Percentiles rank a stretch among this genome's conserved stretches.
Evolutionary conservation across 2,888 invertebrate genomes (phyloP).

Genomic region (Torymus auratus): DNA sequence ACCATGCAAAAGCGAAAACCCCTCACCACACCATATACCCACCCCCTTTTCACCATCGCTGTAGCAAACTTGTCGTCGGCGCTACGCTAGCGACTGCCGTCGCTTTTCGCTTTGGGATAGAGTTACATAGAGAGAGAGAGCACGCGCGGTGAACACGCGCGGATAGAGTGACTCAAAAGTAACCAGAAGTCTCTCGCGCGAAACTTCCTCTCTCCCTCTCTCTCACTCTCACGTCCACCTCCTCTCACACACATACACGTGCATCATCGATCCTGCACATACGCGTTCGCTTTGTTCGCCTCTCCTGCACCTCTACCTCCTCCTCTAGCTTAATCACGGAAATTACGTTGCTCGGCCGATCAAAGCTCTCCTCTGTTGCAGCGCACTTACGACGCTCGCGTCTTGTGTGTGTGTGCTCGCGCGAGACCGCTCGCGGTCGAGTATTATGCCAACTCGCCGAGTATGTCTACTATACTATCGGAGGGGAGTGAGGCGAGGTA

Average conservation of each 20-base stretch:
- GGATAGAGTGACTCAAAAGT: conserved; percentile 55
- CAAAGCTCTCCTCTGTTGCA: conserved; percentile 62
- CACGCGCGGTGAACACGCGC: background rate
- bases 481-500: no score
- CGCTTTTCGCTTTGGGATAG: conserved; percentile 38
- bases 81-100: no score
- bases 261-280: conserved; percentile 4
- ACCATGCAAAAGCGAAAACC: no score
- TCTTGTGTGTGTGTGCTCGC: background rate
- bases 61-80: no score
- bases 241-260: no score
- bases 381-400: background rate
- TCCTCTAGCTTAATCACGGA: conserved; percentile 65
- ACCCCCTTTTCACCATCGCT: no score
- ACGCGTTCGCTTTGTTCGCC: conserved; percentile 64
- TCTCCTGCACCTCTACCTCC: no score
- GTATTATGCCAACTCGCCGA: conserved; percentile 25
- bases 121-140: conserved; percentile 23
- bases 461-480: conserved; percentile 13
- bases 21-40: no score
- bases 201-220: no score
- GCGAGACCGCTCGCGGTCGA: background rate
- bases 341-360: conserved; percentile 68
- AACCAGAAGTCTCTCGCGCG: conserved; percentile 38
- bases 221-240: no score